Conservation (phyloP, 2,797 vertebrate species). For the Anguilla obscura region DNA sequence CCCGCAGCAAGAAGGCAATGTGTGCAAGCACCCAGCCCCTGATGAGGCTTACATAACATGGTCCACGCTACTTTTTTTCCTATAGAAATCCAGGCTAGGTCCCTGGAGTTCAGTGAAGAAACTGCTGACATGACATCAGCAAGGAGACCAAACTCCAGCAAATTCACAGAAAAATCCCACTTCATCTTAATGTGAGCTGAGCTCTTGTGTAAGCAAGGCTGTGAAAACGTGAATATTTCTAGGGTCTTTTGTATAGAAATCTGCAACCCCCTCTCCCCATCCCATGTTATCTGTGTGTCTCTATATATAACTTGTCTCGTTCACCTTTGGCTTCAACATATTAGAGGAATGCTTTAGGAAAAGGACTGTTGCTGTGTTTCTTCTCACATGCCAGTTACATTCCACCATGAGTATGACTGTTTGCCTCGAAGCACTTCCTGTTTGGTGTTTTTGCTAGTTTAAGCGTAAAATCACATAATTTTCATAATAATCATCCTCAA, state of each 20-base stretch:
- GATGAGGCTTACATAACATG: conserved; percentile 57
- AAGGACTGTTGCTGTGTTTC: neutral
- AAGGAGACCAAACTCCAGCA: conserved; percentile 23
- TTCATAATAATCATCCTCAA: conserved; percentile 46
- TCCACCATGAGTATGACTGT: neutral
- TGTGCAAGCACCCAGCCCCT: conserved; percentile 42
- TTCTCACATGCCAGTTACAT: neutral
- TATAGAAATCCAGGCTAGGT: conserved; percentile 59
- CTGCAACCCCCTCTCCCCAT: neutral
- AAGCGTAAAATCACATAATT: conserved; percentile 65
- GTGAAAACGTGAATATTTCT: conserved; percentile 7
- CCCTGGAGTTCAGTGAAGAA: conserved; percentile 59
- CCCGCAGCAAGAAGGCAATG: conserved; percentile 22
- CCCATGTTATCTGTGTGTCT: neutral
- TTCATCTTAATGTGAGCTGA: conserved; percentile 38
- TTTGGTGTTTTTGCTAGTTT: conserved; percentile 54
- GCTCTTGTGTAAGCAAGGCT: conserved; percentile 41
- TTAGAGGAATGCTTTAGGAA: neutral
- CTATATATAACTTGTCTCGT: neutral
- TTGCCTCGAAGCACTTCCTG: conserved; percentile 41
- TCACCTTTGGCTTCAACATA: neutral
- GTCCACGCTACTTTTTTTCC: conserved; percentile 48
- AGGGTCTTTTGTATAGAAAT: neutral
- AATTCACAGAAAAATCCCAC: conserved; percentile 48
- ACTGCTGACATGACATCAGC: conserved; percentile 52